Evolutionary conservation across 2,797 vertebrate species (phyloP).

Genomic region (Myiothlypis coronata): DNA sequence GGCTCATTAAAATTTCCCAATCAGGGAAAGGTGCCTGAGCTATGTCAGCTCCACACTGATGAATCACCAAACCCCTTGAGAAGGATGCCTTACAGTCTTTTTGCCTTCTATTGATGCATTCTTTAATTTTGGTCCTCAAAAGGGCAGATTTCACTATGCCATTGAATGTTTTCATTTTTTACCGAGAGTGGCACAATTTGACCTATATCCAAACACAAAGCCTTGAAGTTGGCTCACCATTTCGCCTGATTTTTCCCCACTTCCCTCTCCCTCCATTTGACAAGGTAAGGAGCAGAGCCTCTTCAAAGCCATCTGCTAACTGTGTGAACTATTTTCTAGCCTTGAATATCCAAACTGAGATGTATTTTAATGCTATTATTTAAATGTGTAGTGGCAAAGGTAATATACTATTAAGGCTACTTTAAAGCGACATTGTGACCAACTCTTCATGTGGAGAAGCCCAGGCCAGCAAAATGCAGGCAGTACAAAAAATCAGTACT

Average conservation of each 20-base stretch:
- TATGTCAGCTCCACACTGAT: neutral
- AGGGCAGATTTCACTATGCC: conserved; percentile 30
- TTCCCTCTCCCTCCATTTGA: conserved; percentile 4
- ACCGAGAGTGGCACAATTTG: neutral
- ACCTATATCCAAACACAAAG: conserved; percentile 41
- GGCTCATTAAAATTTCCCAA: conserved; percentile 67
- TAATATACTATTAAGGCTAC: neutral
- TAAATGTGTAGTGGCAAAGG: neutral
- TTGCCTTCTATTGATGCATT: conserved; percentile 30
- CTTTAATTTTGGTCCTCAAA: conserved; percentile 44
- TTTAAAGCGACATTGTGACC: neutral
- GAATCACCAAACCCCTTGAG: conserved; percentile 27
- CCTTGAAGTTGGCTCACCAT: conserved; percentile 30
- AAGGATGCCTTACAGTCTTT: conserved; percentile 9
- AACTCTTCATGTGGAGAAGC: neutral
- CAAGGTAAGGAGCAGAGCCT: neutral
- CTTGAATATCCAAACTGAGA: neutral
- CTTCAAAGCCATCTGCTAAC: neutral
- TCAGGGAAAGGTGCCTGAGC: conserved; percentile 42
- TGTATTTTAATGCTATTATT: neutral
- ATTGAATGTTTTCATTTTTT: conserved; percentile 28
- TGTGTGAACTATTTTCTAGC: conserved; percentile 11
- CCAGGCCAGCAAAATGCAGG: neutral
- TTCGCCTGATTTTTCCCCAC: neutral
- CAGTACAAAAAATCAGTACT: neutral